Conservation (phyloP, 2,888 invertebrate species). For the Dugesia japonica region DNA sequence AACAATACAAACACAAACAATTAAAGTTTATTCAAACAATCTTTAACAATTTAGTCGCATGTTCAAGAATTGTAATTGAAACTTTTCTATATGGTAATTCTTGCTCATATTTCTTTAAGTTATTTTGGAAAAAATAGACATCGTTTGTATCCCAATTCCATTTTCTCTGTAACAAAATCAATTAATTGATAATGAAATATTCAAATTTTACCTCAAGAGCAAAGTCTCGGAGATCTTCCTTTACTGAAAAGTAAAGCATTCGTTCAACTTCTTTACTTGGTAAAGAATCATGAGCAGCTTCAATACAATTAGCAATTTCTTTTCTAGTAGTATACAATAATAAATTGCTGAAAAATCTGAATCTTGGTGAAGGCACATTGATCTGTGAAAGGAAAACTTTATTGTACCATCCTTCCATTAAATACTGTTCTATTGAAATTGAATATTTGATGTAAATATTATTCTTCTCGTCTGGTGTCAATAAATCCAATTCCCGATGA, state of each 20-base stretch:
- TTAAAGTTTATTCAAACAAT: neutral
- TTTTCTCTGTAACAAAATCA: neutral
- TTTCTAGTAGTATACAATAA: conserved; percentile 77
- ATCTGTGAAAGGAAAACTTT: conserved; percentile 82
- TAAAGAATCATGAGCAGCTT: conserved; percentile 81
- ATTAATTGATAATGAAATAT: neutral
- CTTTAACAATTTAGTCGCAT: neutral
- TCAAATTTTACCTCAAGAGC: conserved; percentile 66
- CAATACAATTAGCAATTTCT: conserved; percentile 86
- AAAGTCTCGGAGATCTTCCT: conserved; percentile 64
- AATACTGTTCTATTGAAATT: conserved; percentile 80
- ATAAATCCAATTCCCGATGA: conserved; percentile 51
- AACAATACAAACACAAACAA: neutral
- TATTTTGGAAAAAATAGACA: neutral
- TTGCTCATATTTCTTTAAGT: neutral
- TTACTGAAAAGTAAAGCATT: conserved; percentile 66
- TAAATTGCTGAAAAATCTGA: conserved; percentile 88
- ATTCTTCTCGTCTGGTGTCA: conserved; percentile 51
- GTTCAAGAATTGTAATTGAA: neutral
- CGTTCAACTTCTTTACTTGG: conserved; percentile 69
- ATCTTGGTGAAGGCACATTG: conserved; percentile 83
- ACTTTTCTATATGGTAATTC: neutral
- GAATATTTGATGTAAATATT: conserved; percentile 92
- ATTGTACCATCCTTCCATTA: conserved; percentile 98
- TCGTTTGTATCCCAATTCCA: neutral